Conservation (phyloP, 2,113 vertebrate genomes). For the chimpanzee (Pan troglodytes) region DNA sequence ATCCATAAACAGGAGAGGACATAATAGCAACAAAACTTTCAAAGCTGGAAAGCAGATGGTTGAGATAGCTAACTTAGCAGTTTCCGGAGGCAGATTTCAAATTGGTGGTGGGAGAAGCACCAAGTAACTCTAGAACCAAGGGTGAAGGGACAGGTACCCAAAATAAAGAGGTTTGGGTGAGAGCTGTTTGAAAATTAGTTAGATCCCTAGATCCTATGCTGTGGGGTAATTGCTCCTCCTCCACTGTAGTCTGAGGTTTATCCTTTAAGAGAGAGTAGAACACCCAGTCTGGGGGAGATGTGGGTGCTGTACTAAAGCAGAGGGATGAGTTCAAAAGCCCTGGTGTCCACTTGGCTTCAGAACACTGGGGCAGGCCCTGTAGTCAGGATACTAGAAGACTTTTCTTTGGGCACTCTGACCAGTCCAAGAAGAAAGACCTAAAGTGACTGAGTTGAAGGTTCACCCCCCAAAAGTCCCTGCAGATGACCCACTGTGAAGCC, state of each 20-base stretch:
- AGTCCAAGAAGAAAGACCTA: background rate
- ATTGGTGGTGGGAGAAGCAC: background rate
- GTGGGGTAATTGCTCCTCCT: background rate
- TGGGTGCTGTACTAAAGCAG: background rate
- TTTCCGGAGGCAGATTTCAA: background rate
- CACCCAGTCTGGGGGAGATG: background rate
- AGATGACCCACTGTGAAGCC: background rate
- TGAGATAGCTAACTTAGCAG: background rate
- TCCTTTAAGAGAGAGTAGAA: background rate
- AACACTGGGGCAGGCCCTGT: background rate
- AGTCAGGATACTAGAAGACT: background rate
- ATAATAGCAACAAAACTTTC: background rate
- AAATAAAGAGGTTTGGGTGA: background rate
- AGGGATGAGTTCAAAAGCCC: background rate
- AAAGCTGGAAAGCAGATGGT: conserved; percentile 31
- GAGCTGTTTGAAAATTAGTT: background rate
- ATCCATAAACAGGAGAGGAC: conserved; percentile 8
- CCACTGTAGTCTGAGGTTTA: background rate
- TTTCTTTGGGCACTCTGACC: background rate
- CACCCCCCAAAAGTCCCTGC: background rate
- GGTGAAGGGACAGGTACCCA: background rate
- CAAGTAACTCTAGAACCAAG: background rate
- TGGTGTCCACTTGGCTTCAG: background rate
- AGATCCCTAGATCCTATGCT: background rate
- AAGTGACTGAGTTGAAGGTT: background rate